Conservation (phyloP, 2,113 vertebrate genomes). For the Apodemus speciosus region DNA sequence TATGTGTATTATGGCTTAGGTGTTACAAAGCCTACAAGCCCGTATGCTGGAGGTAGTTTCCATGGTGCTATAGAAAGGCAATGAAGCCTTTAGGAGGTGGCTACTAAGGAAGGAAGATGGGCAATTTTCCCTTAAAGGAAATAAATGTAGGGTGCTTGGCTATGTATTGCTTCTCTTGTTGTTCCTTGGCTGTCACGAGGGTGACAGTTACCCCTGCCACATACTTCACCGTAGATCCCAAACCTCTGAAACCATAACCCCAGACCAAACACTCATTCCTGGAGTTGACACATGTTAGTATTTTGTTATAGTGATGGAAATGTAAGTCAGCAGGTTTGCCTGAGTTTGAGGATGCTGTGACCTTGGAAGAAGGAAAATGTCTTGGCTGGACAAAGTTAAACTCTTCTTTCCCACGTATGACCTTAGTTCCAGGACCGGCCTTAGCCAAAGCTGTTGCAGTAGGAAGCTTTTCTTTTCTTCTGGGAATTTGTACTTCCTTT, state of each 20-base stretch:
- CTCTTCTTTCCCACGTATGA: background rate
- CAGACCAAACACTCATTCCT: background rate
- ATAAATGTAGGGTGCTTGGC: background rate
- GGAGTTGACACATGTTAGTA: background rate
- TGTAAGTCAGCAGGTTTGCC: background rate
- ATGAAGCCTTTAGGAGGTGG: background rate
- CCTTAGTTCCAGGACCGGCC: background rate
- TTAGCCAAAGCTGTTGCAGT: background rate
- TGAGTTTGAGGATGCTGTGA: background rate
- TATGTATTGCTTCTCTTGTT: background rate
- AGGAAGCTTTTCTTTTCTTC: conserved; percentile 7
- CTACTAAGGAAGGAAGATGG: background rate
- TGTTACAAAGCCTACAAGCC: background rate
- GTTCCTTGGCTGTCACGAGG: too few species aligned
- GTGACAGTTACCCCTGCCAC: background rate
- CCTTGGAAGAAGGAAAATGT: background rate
- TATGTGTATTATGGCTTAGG: background rate
- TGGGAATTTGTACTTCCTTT: conserved; percentile 39
- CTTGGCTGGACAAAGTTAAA: conserved; percentile 15
- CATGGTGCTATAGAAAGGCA: background rate
- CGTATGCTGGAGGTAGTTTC: background rate
- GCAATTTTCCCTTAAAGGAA: background rate
- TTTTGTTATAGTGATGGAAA: background rate
- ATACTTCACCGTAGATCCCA: background rate
- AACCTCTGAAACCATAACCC: background rate